Percentiles rank a stretch among this genome's conserved stretches.
Evolutionary conservation across 2,888 invertebrate species (phyloP).

Genomic region (Ernsta delagoae): DNA sequence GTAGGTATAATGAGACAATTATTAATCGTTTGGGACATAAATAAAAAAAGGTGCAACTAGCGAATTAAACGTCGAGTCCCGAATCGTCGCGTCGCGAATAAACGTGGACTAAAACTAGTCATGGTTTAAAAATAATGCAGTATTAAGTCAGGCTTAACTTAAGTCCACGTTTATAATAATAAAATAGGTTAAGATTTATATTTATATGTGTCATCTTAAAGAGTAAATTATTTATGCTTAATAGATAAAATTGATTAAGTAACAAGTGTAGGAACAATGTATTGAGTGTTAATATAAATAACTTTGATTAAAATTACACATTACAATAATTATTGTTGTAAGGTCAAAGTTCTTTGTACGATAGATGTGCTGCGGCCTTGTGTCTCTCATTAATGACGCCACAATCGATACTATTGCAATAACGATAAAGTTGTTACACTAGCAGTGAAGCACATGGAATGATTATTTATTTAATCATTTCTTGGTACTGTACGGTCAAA

Average conservation of each 20-base stretch:
- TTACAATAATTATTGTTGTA: background rate
- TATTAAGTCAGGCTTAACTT: too few species aligned
- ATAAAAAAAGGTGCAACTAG: too few species aligned
- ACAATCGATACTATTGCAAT: constrained; percentile 3
- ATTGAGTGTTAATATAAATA: too few species aligned
- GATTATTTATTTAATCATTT: background rate
- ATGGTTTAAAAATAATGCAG: too few species aligned
- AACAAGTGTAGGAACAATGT: background rate
- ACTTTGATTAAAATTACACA: too few species aligned
- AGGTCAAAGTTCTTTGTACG: constrained; percentile 3
- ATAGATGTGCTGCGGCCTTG: constrained; percentile 1
- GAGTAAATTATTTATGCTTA: background rate
- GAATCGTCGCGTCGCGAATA: too few species aligned
- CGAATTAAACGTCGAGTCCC: too few species aligned
- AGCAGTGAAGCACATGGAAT: background rate
- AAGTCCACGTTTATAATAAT: too few species aligned
- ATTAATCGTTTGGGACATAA: too few species aligned
- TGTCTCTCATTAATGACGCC: background rate
- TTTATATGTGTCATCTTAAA: background rate
- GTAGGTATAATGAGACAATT: too few species aligned
- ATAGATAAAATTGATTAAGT: background rate
- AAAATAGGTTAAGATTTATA: too few species aligned
- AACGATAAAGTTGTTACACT: background rate
- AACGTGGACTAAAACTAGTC: too few species aligned
- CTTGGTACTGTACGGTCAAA: background rate